A percentile compares a stretch with the other conserved stretches of the same genome.
phyloP scores from a whole-genome alignment of 2,888 invertebrate genomes.

The Prostheceraeus crozeri region DNA sequence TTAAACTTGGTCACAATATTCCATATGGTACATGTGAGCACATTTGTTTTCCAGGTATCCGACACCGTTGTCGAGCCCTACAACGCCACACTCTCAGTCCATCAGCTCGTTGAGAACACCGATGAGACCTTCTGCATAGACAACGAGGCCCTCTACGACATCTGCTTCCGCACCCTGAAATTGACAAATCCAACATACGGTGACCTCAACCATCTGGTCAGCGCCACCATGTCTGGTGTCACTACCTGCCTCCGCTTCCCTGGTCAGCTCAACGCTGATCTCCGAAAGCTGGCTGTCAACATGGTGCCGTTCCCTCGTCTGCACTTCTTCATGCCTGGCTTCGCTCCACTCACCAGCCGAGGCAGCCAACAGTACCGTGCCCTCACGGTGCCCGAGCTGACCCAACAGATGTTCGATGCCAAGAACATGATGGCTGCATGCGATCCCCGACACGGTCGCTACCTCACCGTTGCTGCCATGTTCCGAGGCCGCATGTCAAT shows the following conservation, averaged over 20 bases:
- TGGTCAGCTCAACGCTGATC: constrained; percentile 39
- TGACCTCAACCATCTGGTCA: constrained; percentile 38
- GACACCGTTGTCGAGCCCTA: constrained; percentile 40
- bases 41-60: constrained; percentile 26
- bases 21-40: no score
- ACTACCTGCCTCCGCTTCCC: constrained; percentile 37
- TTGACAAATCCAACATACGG: constrained; percentile 38
- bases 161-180: constrained; percentile 37
- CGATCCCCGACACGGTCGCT: constrained; percentile 36
- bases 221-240: constrained; percentile 38
- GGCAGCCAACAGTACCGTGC: constrained; percentile 32
- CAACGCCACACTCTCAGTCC: constrained; percentile 37
- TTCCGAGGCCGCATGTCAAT: constrained; percentile 34
- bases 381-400: constrained; percentile 34
- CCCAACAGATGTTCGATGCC: constrained; percentile 39
- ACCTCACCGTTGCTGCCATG: constrained; percentile 36
- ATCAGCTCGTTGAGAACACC: constrained; percentile 38
- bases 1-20: no score
- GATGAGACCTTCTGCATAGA: constrained; percentile 39
- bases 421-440: constrained; percentile 39
- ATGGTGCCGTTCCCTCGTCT: constrained; percentile 38
- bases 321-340: constrained; percentile 39
- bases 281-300: constrained; percentile 38
- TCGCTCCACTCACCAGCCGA: constrained; percentile 36
- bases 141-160: constrained; percentile 39